Evolutionary conservation across 1,140 invertebrate species (phyloP).

Genomic region (Bombus soroeensis): DNA sequence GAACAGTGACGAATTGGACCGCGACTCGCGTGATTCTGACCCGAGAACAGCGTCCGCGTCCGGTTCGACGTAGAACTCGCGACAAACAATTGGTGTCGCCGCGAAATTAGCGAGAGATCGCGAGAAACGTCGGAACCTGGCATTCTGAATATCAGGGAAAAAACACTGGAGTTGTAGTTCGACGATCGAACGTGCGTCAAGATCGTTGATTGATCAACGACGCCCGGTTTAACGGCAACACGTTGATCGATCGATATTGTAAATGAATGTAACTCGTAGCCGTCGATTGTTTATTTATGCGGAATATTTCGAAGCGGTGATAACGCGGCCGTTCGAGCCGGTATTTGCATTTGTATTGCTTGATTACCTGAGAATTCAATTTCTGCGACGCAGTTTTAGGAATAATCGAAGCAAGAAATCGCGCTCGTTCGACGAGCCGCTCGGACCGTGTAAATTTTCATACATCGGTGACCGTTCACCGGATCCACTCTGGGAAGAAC

Average conservation of each 20-base stretch:
- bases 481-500: background rate
- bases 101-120: constrained; percentile 43
- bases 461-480: background rate
- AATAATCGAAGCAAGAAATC: constrained; percentile 35
- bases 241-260: constrained; percentile 14
- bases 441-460: constrained; percentile 12
- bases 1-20: background rate
- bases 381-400: constrained; percentile 27
- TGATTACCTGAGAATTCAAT: constrained; percentile 38
- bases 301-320: constrained; percentile 31
- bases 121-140: constrained; percentile 19
- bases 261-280: constrained; percentile 22
- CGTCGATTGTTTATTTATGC: constrained; percentile 42
- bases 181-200: background rate
- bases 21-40: background rate
- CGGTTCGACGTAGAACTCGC: background rate
- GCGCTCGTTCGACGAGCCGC: background rate
- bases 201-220: background rate
- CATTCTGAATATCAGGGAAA: background rate
- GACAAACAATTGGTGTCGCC: constrained; percentile 21
- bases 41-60: too few species aligned
- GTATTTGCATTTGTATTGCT: constrained; percentile 42
- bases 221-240: background rate
- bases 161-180: background rate
- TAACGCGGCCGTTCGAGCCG: background rate